Base-by-base conservation (phyloP, 2,113 vertebrate species). In the Pitta sordida region DNA sequence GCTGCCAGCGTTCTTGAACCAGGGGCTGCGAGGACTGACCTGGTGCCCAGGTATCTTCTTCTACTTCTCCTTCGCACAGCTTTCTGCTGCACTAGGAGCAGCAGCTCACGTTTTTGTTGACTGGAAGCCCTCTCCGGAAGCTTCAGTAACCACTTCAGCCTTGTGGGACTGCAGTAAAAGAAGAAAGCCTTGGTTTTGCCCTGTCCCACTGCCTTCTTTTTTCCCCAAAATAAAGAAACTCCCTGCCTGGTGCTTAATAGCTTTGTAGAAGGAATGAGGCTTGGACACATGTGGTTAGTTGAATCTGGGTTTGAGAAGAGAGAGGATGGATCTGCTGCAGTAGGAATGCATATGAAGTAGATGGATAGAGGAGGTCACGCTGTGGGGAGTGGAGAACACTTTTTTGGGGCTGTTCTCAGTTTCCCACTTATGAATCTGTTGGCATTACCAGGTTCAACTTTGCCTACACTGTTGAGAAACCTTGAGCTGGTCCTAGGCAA, bases 401-500 rank as follows among this genome's bases (percentile, higher is more conserved):
- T 67, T 77, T 82, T 69, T 12, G 37, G 62, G 75, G 22, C 59
- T 86, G n/a, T 91, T 83, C 59, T 91, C 68, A 74, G 32, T 78
- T 91, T 95, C 44, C 55, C 46, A 60, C 71, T 80, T 77, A 62
- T 0, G 8, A 91, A 9, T 23, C 21, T 73, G 78, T 52, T 79
- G 69, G 76, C 53, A 82, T 27, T 41, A 90, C 53, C 49, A 76
- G 59, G 65, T 70, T 76, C 55, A 51, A 20, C 80, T 91, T 94
- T 88, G 63, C 70, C 85, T 91, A 30, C 1, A 4, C 58, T 73
- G 32, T 90, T 95, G 90, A 90, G 88, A 96, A 95, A 90, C 79
- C 51, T 77, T 51, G 68, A 83, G 55, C 79, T 83, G 79, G 85
- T 95, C 85, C 75, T 83, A 59, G 71, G 92, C 85, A 86, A 93